Evolutionary conservation across 2,888 invertebrate species (phyloP).

Genomic region (Sepiola atlantica): DNA sequence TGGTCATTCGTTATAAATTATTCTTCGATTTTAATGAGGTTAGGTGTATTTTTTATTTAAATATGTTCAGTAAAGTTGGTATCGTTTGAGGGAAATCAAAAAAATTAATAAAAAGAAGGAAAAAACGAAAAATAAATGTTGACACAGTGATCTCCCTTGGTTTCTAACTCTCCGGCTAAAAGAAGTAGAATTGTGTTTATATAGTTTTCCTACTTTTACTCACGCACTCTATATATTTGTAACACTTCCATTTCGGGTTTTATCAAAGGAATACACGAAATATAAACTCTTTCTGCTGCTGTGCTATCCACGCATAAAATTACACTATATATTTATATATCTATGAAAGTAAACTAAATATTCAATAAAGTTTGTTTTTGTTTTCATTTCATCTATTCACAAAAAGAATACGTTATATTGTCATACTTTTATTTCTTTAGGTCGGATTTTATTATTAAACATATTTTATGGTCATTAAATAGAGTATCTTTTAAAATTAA

Average conservation of each 20-base stretch:
- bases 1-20: not conserved
- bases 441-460: not conserved
- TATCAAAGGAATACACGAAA: not conserved
- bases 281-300: not conserved
- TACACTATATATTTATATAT: not conserved
- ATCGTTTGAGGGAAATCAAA: not conserved
- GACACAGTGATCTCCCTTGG: slow-evolving; percentile 35
- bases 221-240: not conserved
- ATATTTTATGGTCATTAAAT: not conserved
- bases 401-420: not conserved
- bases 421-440: not conserved
- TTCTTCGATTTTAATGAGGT: not conserved
- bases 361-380: not conserved
- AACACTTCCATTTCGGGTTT: not conserved
- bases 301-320: not conserved
- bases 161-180: not conserved
- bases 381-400: not conserved
- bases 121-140: not conserved
- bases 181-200: not conserved
- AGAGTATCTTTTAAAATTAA: not conserved
- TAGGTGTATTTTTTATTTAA: not conserved
- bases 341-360: not conserved
- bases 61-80: not conserved
- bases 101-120: not conserved
- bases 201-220: not conserved